These are phyloP conservation scores for Athrips mouffetella DNA, from an alignment of 2,888 invertebrate species.

Conservation along the genomic window DNA sequence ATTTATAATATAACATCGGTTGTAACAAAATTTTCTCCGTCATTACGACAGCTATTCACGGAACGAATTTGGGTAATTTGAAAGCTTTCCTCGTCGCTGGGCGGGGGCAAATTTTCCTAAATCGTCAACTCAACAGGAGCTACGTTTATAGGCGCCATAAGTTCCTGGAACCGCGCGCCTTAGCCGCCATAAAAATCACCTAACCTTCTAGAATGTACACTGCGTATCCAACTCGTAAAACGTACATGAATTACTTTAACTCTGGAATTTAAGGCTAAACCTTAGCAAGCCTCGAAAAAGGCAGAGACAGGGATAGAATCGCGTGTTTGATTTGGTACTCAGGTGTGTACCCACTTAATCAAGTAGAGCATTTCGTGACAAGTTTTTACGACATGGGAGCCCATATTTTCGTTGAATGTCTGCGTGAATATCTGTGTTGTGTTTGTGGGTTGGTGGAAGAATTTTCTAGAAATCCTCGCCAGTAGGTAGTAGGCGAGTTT, in stretches of 20 bases:
- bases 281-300: too few relatives aligned
- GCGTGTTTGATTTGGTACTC: too few relatives aligned
- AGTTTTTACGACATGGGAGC: too few relatives aligned
- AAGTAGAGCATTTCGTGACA: too few relatives aligned
- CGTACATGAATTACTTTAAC: conserved; percentile 15
- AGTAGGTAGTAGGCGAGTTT: conserved; percentile 45
- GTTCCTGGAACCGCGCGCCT: conserved; percentile 59
- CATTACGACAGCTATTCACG: conserved; percentile 60
- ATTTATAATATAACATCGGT: conserved; percentile 48
- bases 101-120: conserved; percentile 55
- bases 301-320: neutral
- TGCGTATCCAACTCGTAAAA: conserved; percentile 20
- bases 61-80: conserved; percentile 64
- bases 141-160: conserved; percentile 68
- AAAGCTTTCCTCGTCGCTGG: conserved; percentile 47
- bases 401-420: neutral
- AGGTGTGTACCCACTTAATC: too few relatives aligned
- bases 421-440: conserved; percentile 26
- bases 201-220: conserved; percentile 40
- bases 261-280: conserved; percentile 16
- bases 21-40: conserved; percentile 50
- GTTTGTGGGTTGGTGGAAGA: conserved; percentile 21
- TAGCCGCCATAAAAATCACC: conserved; percentile 65
- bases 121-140: conserved; percentile 62
- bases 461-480: conserved; percentile 30